Conservation (phyloP, 2,113 vertebrate genomes). For the Amphiprion percula region DNA sequence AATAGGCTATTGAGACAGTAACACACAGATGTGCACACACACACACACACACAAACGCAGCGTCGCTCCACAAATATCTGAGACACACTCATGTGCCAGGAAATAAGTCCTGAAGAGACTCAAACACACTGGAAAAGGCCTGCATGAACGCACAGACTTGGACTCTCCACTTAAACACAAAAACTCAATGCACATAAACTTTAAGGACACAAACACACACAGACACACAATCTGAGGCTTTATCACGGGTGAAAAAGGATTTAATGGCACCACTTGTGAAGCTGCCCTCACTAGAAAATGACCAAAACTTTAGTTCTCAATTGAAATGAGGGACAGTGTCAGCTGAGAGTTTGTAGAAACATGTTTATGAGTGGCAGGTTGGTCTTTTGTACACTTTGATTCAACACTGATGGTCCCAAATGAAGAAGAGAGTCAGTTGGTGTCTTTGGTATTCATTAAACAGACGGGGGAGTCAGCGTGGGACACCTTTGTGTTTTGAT, state of each 20-base stretch:
- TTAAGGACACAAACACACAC: constrained; percentile 43
- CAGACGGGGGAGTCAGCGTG: neutral
- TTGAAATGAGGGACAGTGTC: constrained; percentile 38
- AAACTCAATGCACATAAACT: constrained; percentile 15
- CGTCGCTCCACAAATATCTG: neutral
- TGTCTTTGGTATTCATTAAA: constrained; percentile 33
- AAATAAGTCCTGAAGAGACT: constrained; percentile 46
- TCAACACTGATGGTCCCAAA: constrained; percentile 17
- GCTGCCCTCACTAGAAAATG: constrained; percentile 24
- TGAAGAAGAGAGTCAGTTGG: constrained; percentile 7
- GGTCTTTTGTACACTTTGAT: constrained; percentile 19
- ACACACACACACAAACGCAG: constrained; percentile 1
- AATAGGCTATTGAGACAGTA: constrained; percentile 57
- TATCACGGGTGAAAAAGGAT: constrained; percentile 37
- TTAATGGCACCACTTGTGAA: constrained; percentile 30
- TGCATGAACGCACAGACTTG: constrained; percentile 3
- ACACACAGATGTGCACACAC: constrained; percentile 21
- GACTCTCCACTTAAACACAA: constrained; percentile 1
- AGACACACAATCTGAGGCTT: constrained; percentile 19
- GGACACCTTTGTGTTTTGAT: constrained; percentile 22
- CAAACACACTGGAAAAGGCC: neutral
- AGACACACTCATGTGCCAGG: constrained; percentile 19
- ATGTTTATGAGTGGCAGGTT: constrained; percentile 9
- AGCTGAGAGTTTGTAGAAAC: constrained; percentile 3
- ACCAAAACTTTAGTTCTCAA: constrained; percentile 36